These are phyloP conservation scores for Odontothrips loti DNA, from an alignment of 2,888 invertebrate genomes.

Conservation along the genomic window DNA sequence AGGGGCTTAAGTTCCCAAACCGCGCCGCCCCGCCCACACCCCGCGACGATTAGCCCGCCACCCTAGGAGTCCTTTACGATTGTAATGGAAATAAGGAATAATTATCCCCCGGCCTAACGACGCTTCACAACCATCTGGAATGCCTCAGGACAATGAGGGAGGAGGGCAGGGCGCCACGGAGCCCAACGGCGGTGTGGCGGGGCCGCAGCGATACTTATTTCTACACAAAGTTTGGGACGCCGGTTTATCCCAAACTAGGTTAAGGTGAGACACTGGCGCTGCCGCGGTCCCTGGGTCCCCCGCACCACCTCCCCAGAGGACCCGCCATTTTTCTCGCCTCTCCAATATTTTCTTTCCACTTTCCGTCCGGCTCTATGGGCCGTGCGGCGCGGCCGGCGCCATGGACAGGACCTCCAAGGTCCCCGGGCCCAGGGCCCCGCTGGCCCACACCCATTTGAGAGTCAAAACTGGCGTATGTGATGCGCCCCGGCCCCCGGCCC, in stretches of 20 bases:
- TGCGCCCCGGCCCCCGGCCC: not conserved
- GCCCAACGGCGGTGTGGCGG: not conserved
- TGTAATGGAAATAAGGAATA: conserved; percentile 23
- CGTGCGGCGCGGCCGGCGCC: not conserved
- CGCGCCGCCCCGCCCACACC: not conserved
- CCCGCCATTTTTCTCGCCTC: no score
- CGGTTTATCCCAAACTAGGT: no score
- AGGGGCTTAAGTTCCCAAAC: no score
- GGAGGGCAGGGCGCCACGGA: not conserved
- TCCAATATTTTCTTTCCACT: no score
- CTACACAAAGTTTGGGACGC: no score
- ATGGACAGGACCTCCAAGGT: not conserved
- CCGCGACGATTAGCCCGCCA: not conserved
- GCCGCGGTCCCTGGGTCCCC: no score
- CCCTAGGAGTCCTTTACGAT: not conserved
- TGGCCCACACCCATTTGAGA: not conserved
- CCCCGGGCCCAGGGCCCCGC: not conserved
- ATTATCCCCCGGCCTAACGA: not conserved
- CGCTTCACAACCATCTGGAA: not conserved
- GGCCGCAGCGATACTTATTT: not conserved
- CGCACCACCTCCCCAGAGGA: no score
- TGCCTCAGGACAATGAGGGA: not conserved
- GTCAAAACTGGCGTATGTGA: conserved; percentile 1
- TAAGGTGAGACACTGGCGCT: no score
- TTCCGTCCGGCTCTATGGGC: no score